These are phyloP conservation scores for Astreopora myriophthalma DNA, from an alignment of 64 coral and sea anemone species.

Conservation along the genomic window DNA sequence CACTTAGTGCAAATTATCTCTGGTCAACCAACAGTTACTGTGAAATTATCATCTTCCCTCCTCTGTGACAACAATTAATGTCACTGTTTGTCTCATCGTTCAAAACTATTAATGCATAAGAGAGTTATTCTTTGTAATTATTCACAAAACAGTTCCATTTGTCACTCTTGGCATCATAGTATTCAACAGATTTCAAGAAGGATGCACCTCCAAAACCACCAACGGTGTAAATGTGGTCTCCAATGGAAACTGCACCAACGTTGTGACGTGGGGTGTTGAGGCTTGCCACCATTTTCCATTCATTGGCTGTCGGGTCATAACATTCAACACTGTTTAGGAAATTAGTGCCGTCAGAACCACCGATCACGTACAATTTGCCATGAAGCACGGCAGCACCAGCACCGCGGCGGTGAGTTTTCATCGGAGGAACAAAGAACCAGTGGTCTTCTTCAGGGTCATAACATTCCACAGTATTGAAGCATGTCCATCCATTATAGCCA, in stretches of 20 bases:
- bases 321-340: slow-evolving; percentile 90
- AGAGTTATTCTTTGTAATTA: neutral
- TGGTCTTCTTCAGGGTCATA: slow-evolving; percentile 71
- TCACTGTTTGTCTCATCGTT: too few species aligned
- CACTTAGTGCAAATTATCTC: too few species aligned
- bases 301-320: slow-evolving; percentile 83
- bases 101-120: too few species aligned
- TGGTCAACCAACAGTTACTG: too few species aligned
- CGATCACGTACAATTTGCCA: slow-evolving; percentile 88
- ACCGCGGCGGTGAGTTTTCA: slow-evolving; percentile 78
- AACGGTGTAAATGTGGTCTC: slow-evolving; percentile 75
- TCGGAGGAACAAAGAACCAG: slow-evolving; percentile 79
- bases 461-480: slow-evolving; percentile 88
- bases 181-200: slow-evolving; percentile 92
- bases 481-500: slow-evolving; percentile 92
- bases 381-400: slow-evolving; percentile 75
- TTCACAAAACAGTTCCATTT: slow-evolving; percentile 91
- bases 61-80: too few species aligned
- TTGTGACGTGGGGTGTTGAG: slow-evolving; percentile 89
- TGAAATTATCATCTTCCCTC: too few species aligned
- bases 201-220: slow-evolving; percentile 91
- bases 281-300: slow-evolving; percentile 85
- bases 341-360: slow-evolving; percentile 88
- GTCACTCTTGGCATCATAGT: slow-evolving; percentile 67
- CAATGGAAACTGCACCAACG: slow-evolving; percentile 78